Percentiles rank a stretch among this genome's conserved stretches.
phyloP scores from a whole-genome alignment of 2,113 vertebrate species.

The Nannospalax galili region DNA sequence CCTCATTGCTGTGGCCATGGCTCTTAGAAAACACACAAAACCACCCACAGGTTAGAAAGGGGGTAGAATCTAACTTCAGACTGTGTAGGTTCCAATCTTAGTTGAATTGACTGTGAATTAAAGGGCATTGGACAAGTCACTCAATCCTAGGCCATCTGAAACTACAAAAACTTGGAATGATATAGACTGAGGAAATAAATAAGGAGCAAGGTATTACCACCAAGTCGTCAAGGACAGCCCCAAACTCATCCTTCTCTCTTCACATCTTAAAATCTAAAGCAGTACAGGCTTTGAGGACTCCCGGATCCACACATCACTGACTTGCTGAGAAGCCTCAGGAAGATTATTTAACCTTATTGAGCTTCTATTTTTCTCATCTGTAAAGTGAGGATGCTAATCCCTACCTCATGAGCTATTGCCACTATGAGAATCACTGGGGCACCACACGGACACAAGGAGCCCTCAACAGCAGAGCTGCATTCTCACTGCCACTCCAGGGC shows the following conservation, averaged over 20 bases:
- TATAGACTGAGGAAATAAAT: background rate
- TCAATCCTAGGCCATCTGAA: background rate
- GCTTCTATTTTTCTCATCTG: background rate
- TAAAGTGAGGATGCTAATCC: background rate
- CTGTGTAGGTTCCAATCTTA: background rate
- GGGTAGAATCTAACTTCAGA: background rate
- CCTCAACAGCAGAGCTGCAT: background rate
- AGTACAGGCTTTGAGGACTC: background rate
- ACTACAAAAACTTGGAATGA: background rate
- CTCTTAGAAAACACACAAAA: background rate
- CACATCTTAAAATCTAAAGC: background rate
- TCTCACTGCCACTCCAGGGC: background rate
- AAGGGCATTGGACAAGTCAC: background rate
- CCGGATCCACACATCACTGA: background rate
- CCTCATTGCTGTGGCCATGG: background rate
- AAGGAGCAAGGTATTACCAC: background rate
- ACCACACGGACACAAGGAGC: background rate
- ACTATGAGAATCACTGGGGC: rapidly evolving
- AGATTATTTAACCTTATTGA: background rate
- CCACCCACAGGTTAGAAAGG: background rate
- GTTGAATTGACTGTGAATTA: background rate
- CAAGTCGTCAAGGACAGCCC: background rate
- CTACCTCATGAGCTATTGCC: rapidly evolving
- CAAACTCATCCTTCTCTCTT: background rate
- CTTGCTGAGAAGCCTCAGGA: background rate